Evolutionary conservation across 2,888 invertebrate species (phyloP).

Genomic region (Synanthedon vespiformis): DNA sequence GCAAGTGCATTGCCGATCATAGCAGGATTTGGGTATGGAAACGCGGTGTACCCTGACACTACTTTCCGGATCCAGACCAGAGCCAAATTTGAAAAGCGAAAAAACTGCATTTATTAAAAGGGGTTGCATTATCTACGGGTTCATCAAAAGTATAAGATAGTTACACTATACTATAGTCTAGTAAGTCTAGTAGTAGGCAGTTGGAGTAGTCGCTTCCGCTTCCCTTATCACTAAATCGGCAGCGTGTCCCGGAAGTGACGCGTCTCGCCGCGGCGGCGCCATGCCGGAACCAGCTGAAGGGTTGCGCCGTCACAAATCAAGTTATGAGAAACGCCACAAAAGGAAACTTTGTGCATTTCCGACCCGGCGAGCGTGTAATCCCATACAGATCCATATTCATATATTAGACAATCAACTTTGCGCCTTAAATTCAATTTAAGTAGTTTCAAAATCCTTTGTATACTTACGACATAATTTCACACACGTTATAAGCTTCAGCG

Average conservation of each 20-base stretch:
- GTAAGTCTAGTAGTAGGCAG: too few species aligned
- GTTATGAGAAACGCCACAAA: constrained; percentile 68
- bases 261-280: constrained; percentile 65
- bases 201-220: background rate
- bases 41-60: too few species aligned
- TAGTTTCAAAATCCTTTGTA: constrained; percentile 18
- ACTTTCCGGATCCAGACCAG: too few species aligned
- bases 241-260: constrained; percentile 30
- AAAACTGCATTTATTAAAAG: too few species aligned
- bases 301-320: constrained; percentile 69
- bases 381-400: constrained; percentile 25
- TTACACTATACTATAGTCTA: too few species aligned
- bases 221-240: background rate
- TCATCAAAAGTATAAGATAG: too few species aligned
- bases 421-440: constrained; percentile 24
- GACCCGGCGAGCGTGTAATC: constrained; percentile 62
- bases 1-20: too few species aligned
- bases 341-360: constrained; percentile 71
- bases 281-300: constrained; percentile 60
- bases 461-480: constrained; percentile 14
- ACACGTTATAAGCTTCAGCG: constrained; percentile 23
- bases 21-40: too few species aligned
- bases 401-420: constrained; percentile 13
- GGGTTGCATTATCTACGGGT: too few species aligned
- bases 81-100: too few species aligned